Percentiles rank a stretch among this genome's conserved stretches.
Evolutionary conservation across 1,140 invertebrate genomes (phyloP).

Genomic region (Drosophila bocki): DNA sequence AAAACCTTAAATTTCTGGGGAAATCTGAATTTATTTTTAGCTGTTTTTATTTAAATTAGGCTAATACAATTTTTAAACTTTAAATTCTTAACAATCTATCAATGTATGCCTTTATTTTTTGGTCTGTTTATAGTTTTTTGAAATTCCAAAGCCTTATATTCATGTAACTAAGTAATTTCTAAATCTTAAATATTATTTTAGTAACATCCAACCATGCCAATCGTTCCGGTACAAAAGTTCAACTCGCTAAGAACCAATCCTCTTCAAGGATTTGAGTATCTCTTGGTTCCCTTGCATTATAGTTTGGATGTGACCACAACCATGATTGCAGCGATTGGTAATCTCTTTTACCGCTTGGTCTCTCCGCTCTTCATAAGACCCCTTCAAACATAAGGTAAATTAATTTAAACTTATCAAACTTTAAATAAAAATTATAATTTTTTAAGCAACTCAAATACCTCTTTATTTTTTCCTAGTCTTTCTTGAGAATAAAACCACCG

Average conservation of each 20-base stretch:
- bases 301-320: slow-evolving; percentile 12
- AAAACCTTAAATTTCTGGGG: neutral
- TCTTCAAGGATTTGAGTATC: slow-evolving; percentile 22
- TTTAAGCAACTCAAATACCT: neutral
- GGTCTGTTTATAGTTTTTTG: neutral
- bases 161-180: neutral
- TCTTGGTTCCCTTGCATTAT: slow-evolving; percentile 25
- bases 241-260: neutral
- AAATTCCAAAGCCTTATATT: neutral
- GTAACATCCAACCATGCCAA: slow-evolving; percentile 7
- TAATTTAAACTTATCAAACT: neutral
- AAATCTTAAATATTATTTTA: neutral
- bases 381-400: neutral
- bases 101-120: neutral
- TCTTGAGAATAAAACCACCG: slow-evolving; percentile 9
- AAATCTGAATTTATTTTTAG: too few species aligned
- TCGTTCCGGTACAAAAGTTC: slow-evolving; percentile 5
- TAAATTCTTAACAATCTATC: too few species aligned
- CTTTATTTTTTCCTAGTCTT: neutral
- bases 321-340: slow-evolving; percentile 13
- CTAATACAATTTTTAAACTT: too few species aligned
- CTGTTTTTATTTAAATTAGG: neutral
- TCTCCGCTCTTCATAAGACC: slow-evolving; percentile 32
- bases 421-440: neutral
- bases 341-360: slow-evolving; percentile 29